Evolutionary conservation across 2,113 vertebrate species (phyloP), one percentile per base, ranked within the genome.

Genomic region (Ceyx margarethae): DNA sequence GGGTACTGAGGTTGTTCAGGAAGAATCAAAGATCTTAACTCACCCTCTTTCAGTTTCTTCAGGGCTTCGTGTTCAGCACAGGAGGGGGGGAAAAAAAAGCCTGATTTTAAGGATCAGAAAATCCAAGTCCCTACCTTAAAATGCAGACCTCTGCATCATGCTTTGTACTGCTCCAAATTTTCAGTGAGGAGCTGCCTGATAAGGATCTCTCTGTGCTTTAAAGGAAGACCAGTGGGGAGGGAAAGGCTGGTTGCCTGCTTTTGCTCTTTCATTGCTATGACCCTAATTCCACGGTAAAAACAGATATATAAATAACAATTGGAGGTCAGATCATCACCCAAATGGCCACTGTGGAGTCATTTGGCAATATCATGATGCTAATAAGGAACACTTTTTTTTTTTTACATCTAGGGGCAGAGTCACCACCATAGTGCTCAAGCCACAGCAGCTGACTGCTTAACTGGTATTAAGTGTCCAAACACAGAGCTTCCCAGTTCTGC

Each of bases 361-460:
- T 1, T 28, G 54, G 56, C 21, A 81, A 5, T 5, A 7, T 2
- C 0, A 2, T 14, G 66, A 25, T 26, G 50, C 25, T 25, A 51
- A 51, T 26, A 51, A 51, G 25, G 50, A 51, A 16, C 9, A 19
- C 5, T 20, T 23, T 46, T 61, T 6, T 28, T 37, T 37, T 73
- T 73, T 25, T 13, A 54, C 14, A 15, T 7, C 17, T 45, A 20
- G 31, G 26, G 23, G 13, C 66, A 66, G 29, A 65, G 33, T 10
- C 8, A 9, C 7, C 3, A 2, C 25, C 31, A 0, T 8, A 2
- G 0, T 9, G 8, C 2, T 17, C 58, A 3, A 28, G 0, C 21
- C 45, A 14, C 60, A 5, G 15, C 0, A 5, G 40, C 0, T 6
- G 37, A 19, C 26, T 20, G 53, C 3, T 15, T 9, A 21, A 42